These are phyloP conservation scores for Perca fluviatilis DNA, from an alignment of 2,113 vertebrate species.

Conservation along the genomic window DNA sequence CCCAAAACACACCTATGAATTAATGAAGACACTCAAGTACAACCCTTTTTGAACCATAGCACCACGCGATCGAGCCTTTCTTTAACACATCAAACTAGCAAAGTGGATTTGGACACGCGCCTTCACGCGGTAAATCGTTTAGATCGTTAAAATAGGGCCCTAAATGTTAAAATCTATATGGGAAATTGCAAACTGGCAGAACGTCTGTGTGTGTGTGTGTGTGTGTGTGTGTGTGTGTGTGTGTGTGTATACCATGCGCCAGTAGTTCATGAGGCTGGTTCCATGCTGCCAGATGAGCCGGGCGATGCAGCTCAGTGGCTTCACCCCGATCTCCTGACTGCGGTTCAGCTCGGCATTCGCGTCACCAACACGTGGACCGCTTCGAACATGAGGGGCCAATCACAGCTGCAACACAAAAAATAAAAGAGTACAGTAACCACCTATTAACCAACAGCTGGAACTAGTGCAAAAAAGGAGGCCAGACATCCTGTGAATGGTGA, in stretches of 20 bases:
- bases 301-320: conserved; percentile 91
- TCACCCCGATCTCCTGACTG: conserved; percentile 92
- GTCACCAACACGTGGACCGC: conserved; percentile 91
- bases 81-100: too few species aligned
- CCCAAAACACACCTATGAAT: too few species aligned
- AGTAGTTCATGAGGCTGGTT: conserved; percentile 95
- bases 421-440: neutral
- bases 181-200: too few species aligned
- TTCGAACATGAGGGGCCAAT: conserved; percentile 91
- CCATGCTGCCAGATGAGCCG: conserved; percentile 94
- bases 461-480: neutral
- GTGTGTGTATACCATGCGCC: conserved; percentile 88
- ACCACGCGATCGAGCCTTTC: too few species aligned
- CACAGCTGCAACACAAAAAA: conserved; percentile 82
- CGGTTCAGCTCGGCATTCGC: conserved; percentile 92
- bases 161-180: too few species aligned
- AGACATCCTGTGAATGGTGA: neutral
- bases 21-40: too few species aligned
- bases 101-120: too few species aligned
- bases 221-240: too few species aligned
- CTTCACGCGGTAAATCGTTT: too few species aligned
- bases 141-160: too few species aligned
- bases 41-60: too few species aligned
- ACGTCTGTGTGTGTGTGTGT: too few species aligned
- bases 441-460: neutral